Percentiles rank a stretch among this genome's conserved stretches.
These are phyloP conservation scores for Acrobasis repandana DNA, from an alignment of 2,888 invertebrate genomes.

Conservation along the genomic window DNA sequence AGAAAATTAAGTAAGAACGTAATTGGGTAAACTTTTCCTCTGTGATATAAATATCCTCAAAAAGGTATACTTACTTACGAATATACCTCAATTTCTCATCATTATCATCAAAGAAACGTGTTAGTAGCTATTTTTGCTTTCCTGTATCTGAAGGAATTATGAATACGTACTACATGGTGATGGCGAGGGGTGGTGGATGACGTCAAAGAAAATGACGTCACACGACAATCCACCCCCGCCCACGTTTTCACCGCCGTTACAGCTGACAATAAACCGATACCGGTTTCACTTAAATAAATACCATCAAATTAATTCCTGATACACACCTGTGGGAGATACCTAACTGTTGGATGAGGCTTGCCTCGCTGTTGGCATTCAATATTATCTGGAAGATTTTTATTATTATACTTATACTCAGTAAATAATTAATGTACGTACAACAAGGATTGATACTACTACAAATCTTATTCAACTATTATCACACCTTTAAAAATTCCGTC, in stretches of 20 bases:
- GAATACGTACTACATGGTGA: conserved; percentile 19
- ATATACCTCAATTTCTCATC: conserved; percentile 5
- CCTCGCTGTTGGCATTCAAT: no score
- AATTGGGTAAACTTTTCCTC: neutral
- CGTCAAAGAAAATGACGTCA: conserved; percentile 57
- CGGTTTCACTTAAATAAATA: conserved; percentile 9
- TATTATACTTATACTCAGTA: no score
- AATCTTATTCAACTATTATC: no score
- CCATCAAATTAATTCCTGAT: neutral
- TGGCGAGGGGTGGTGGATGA: conserved; percentile 54
- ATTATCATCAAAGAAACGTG: conserved; percentile 6
- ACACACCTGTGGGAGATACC: no score
- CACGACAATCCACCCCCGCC: conserved; percentile 44
- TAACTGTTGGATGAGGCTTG: no score
- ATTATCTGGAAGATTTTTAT: no score
- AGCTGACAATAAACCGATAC: conserved; percentile 51
- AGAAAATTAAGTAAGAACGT: neutral
- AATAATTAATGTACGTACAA: no score
- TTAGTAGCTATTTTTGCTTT: conserved; percentile 19
- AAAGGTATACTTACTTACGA: neutral
- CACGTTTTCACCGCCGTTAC: conserved; percentile 42
- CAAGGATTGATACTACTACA: no score
- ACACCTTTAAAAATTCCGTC: no score
- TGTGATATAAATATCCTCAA: neutral
- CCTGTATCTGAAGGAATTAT: conserved; percentile 10